Conservation (phyloP, 2,113 vertebrate genomes). For the Microtus oregoni region DNA sequence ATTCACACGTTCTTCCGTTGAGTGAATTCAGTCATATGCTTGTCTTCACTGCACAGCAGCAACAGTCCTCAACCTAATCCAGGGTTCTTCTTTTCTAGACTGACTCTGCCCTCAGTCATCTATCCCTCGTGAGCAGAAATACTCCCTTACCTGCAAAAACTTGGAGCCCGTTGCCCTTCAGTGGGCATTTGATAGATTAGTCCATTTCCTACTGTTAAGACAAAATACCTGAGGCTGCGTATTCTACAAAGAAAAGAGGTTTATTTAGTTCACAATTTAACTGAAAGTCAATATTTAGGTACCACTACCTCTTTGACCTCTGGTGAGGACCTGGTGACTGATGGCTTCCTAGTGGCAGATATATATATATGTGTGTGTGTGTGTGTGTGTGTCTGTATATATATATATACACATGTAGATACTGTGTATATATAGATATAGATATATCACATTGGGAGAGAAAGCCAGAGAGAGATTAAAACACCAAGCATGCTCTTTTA, state of each 20-base stretch:
- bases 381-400: no score
- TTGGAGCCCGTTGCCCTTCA: background rate
- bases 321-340: no score
- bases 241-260: background rate
- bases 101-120: background rate
- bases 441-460: no score
- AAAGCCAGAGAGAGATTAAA: background rate
- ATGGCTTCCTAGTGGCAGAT: background rate
- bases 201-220: background rate
- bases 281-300: background rate
- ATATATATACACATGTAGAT: no score
- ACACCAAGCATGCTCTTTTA: background rate
- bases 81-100: background rate
- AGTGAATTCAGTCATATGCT: no score
- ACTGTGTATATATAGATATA: no score
- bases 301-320: background rate
- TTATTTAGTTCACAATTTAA: background rate
- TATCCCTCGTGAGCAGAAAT: background rate
- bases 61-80: no score
- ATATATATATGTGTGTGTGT: no score
- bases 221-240: background rate
- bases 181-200: background rate
- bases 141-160: background rate
- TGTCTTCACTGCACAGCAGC: no score
- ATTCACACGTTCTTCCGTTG: background rate